Evolutionary conservation across 1,140 invertebrate species (phyloP).

Genomic region (Tetramorium parvispinum): DNA sequence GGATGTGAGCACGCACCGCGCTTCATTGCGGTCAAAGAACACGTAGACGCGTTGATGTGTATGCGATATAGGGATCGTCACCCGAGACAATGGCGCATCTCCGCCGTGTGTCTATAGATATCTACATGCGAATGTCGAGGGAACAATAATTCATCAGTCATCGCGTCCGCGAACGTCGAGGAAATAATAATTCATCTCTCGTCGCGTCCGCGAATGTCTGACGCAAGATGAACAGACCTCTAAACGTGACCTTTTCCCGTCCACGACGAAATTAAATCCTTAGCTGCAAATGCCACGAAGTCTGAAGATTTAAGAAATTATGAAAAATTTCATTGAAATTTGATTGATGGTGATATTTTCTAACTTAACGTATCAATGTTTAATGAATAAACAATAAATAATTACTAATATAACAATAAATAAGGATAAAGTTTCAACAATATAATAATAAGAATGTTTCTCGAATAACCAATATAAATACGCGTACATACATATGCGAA

Average conservation of each 20-base stretch:
- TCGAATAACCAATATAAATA: not conserved
- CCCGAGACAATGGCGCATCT: not conserved
- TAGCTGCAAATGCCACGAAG: not conserved
- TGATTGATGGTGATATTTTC: not conserved
- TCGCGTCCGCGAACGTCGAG: not conserved
- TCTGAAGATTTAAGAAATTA: not conserved
- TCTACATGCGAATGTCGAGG: not conserved
- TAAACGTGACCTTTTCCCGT: not conserved
- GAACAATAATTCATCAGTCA: not conserved
- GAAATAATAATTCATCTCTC: not conserved
- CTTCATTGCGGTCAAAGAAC: conserved; percentile 56
- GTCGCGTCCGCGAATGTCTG: not conserved
- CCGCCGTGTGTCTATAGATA: no score
- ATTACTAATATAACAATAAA: not conserved
- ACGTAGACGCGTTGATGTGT: conserved; percentile 13
- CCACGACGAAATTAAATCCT: not conserved
- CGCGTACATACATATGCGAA: not conserved
- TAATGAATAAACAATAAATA: not conserved
- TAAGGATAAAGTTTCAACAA: not conserved
- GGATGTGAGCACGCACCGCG: conserved; percentile 79
- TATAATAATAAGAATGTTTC: not conserved
- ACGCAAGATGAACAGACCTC: not conserved
- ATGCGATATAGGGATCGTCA: not conserved
- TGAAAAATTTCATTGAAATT: not conserved
- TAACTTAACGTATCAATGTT: not conserved